Percentiles rank a stretch among this genome's conserved stretches.
These are phyloP conservation scores for Pelochelys cantorii DNA, from an alignment of 2,797 vertebrate species.

Conservation along the genomic window DNA sequence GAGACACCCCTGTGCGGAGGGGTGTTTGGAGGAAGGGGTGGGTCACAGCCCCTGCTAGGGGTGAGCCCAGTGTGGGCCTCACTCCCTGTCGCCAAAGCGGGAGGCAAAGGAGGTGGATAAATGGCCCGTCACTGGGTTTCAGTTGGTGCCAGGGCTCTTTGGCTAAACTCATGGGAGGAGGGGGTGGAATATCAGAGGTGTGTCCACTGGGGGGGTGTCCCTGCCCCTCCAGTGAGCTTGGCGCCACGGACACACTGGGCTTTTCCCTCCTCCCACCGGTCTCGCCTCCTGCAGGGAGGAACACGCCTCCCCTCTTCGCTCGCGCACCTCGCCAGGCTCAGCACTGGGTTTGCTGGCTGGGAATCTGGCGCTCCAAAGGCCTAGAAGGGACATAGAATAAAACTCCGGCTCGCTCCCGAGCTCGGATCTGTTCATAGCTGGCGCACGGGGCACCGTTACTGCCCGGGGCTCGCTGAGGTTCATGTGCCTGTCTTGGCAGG, in stretches of 20 bases:
- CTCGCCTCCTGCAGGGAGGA: not conserved
- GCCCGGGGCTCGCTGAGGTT: not conserved
- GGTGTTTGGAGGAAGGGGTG: not conserved
- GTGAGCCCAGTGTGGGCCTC: not conserved
- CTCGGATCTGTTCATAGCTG: accelerated
- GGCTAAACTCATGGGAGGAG: constrained; percentile 2
- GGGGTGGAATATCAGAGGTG: constrained; percentile 10
- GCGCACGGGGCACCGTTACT: not conserved
- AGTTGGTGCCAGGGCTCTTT: not conserved
- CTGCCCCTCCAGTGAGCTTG: not conserved
- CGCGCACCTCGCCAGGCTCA: too few relatives aligned
- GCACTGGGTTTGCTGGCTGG: not conserved
- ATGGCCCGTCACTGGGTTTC: not conserved
- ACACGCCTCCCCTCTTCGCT: not conserved
- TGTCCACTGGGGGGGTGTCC: not conserved
- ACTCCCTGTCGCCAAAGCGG: not conserved
- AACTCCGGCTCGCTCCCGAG: accelerated
- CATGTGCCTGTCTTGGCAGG: constrained; percentile 70
- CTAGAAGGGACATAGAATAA: not conserved
- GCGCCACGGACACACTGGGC: not conserved
- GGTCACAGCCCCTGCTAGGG: not conserved
- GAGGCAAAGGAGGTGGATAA: not conserved
- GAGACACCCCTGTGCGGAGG: not conserved
- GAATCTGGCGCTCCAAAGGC: not conserved
- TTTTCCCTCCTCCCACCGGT: not conserved